Conservation (phyloP, 1,140 invertebrate genomes). For the Sycobia sp. region DNA sequence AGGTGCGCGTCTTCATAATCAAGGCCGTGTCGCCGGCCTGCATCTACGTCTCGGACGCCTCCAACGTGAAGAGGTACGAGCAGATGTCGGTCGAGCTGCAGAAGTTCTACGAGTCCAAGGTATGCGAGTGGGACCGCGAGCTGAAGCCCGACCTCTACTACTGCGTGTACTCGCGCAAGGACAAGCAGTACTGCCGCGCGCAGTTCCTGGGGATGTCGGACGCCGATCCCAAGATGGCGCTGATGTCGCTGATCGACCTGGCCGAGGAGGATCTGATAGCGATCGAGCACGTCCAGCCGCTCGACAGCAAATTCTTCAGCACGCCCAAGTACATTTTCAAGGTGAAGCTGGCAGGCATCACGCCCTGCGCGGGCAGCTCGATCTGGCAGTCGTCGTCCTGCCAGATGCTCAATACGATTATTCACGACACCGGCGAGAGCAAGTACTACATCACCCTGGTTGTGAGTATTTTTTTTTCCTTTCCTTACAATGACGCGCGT, state of each 20-base stretch:
- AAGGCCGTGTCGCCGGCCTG: constrained; percentile 60
- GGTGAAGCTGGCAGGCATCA: constrained; percentile 64
- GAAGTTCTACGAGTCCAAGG: constrained; percentile 56
- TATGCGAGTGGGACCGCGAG: neutral
- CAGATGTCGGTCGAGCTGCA: constrained; percentile 59
- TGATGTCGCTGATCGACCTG: constrained; percentile 55
- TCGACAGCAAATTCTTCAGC: constrained; percentile 53
- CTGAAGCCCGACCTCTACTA: neutral
- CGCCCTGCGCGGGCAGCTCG: constrained; percentile 59
- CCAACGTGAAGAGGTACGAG: constrained; percentile 51
- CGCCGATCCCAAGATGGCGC: neutral
- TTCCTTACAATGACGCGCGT: neutral
- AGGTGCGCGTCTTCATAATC: constrained; percentile 58
- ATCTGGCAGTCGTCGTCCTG: constrained; percentile 63
- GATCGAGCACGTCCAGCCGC: constrained; percentile 49
- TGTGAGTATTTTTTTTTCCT: constrained; percentile 40
- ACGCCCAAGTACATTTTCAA: constrained; percentile 60
- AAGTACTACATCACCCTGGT: constrained; percentile 29
- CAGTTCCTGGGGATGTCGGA: constrained; percentile 52
- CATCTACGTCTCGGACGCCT: constrained; percentile 60
- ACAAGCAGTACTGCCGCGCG: constrained; percentile 62
- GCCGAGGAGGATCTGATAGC: constrained; percentile 58
- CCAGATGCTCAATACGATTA: constrained; percentile 61
- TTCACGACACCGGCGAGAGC: constrained; percentile 52
- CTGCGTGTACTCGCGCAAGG: constrained; percentile 49